Evolutionary conservation across 2,113 vertebrate species (phyloP).

Genomic region (Chaenocephalus aceratus): DNA sequence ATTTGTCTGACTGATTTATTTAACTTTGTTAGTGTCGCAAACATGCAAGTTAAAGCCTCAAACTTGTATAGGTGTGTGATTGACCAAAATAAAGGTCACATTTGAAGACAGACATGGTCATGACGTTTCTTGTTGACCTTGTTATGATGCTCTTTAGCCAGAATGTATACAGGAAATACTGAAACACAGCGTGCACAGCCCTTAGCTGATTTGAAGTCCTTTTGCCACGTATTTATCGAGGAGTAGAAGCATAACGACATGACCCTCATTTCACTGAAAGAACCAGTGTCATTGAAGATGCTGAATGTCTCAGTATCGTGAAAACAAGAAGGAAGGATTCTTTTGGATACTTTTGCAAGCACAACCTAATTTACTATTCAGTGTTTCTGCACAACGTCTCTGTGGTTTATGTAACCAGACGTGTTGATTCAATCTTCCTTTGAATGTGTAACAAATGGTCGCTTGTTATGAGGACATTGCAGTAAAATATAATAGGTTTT

Average conservation of each 20-base stretch:
- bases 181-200: not conserved
- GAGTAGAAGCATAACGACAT: slow-evolving; percentile 12
- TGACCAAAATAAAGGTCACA: too few relatives aligned
- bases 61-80: too few relatives aligned
- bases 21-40: too few relatives aligned
- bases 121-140: too few relatives aligned
- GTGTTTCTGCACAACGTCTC: slow-evolving; percentile 8
- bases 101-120: too few relatives aligned
- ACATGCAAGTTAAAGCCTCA: too few relatives aligned
- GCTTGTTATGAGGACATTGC: slow-evolving; percentile 8
- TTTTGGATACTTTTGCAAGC: slow-evolving; percentile 14
- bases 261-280: slow-evolving; percentile 23
- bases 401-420: slow-evolving; percentile 27
- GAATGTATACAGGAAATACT: not conserved
- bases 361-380: slow-evolving; percentile 31
- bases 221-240: slow-evolving; percentile 3
- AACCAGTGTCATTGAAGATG: slow-evolving; percentile 15
- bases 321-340: not conserved
- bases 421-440: slow-evolving; percentile 27
- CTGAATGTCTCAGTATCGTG: slow-evolving; percentile 8
- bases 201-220: not conserved
- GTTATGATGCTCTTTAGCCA: slow-evolving; percentile 10
- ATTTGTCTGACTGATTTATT: too few relatives aligned
- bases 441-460: slow-evolving; percentile 23
- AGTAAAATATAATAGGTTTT: not conserved